phyloP scores from a whole-genome alignment of 2,888 invertebrate genomes.

The Adela reaumurella region DNA sequence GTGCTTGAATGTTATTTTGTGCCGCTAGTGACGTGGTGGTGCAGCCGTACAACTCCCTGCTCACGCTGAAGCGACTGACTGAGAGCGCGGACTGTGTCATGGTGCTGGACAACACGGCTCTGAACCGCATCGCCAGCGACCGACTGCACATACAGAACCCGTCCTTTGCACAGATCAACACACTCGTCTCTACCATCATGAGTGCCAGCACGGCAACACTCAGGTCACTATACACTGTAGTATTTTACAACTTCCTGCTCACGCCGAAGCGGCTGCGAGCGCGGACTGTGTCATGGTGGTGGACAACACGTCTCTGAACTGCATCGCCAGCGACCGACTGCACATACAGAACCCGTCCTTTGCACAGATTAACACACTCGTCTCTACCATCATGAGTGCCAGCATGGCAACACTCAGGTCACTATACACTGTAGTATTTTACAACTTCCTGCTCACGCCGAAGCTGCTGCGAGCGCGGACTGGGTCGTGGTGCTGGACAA shows the following conservation, averaged over 20 bases:
- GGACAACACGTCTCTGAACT: slow-evolving; percentile 95
- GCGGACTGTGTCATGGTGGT: slow-evolving; percentile 96
- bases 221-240: slow-evolving; percentile 47
- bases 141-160: slow-evolving; percentile 94
- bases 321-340: slow-evolving; percentile 88
- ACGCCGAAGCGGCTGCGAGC: slow-evolving; percentile 89
- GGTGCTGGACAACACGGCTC: slow-evolving; percentile 95
- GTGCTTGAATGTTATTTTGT: slow-evolving; percentile 1
- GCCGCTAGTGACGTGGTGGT: slow-evolving; percentile 85
- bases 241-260: slow-evolving; percentile 62
- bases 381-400: slow-evolving; percentile 98
- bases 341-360: slow-evolving; percentile 96
- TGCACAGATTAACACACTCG: slow-evolving; percentile 94
- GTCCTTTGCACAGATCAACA: slow-evolving; percentile 95
- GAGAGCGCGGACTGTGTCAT: slow-evolving; percentile 96
- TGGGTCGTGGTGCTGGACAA: slow-evolving; percentile 97
- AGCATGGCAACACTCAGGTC: slow-evolving; percentile 90
- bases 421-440: too few species aligned
- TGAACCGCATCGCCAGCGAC: slow-evolving; percentile 91
- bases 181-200: slow-evolving; percentile 97
- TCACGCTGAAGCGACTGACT: slow-evolving; percentile 90
- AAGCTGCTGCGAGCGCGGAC: slow-evolving; percentile 92
- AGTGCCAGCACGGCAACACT: slow-evolving; percentile 95
- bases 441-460: slow-evolving; percentile 78
- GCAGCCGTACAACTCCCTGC: slow-evolving; percentile 92